Conservation (phyloP, 2,113 vertebrate species). For the Laterallus jamaicensis region DNA sequence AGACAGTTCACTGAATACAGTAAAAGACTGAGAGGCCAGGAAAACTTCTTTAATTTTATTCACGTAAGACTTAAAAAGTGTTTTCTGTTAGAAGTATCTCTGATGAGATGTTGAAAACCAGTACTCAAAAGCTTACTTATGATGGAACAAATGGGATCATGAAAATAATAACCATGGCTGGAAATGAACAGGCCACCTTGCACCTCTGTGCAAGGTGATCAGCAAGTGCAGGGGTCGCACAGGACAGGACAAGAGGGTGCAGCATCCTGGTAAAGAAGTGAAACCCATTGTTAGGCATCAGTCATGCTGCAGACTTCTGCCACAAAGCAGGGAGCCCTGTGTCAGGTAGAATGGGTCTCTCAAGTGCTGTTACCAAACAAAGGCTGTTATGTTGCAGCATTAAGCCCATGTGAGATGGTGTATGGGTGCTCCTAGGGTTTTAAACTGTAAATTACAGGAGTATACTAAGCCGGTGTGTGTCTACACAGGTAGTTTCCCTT, state of each 20-base stretch:
- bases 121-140: not conserved
- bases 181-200: not conserved
- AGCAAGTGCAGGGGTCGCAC: not conserved
- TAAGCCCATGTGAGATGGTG: not conserved
- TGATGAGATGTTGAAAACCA: not conserved
- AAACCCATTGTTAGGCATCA: not conserved
- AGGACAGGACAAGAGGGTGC: not conserved
- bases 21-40: not conserved
- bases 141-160: not conserved
- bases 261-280: not conserved
- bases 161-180: not conserved
- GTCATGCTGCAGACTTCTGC: not conserved
- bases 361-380: conserved; percentile 1
- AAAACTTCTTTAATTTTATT: not conserved
- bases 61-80: not conserved
- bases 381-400: conserved; percentile 2
- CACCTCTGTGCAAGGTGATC: not conserved
- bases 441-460: conserved; percentile 30
- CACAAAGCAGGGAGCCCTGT: not conserved
- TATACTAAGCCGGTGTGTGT: conserved; percentile 14
- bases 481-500: conserved; percentile 51
- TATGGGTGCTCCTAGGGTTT: not conserved
- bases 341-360: not conserved
- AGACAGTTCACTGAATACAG: not conserved
- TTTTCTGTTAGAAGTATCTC: not conserved